Base-by-base conservation (phyloP, 30 jellyfish, hydroid and myxozoan genomes). In the Aurelia coerulea region DNA sequence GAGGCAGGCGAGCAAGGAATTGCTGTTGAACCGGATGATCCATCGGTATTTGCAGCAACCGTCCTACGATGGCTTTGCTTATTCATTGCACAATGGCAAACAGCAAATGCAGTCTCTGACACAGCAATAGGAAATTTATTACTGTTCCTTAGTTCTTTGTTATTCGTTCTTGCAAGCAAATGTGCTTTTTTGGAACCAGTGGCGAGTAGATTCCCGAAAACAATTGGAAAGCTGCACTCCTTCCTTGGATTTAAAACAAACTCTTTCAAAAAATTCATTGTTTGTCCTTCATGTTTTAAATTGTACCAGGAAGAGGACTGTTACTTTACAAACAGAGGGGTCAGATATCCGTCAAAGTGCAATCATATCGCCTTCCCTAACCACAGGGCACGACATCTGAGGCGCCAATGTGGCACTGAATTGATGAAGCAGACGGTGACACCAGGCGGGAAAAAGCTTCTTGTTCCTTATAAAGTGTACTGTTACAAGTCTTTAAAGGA, bases 381-480 rank as follows among this genome's bases (percentile, higher is more conserved):
- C 53, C 53, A 42, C 53, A 42, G 53, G 53, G 53, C 10, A 42
- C 2, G 53, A 42, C 53, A 42, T 5, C 53, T 42, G 10, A 42
- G 53, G 4, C 53, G 53, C 53, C 53, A 3, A 2, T 42, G 53
- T 42, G 53, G 53, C 8, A 42, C 53, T 2, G 53, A 42, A 42
- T 42, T 42, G 4, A 42, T 42, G 53, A 42, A 42, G 46, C 51
- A 68, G 50, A 39, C 18, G 2, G 52, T 31, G 42, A 31, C 85
- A 19, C 85, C 85, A 10, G 29, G 39, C 9, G 85, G 85, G 34
- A 33, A 34, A 41, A 51, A n/a, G 14, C 4, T 50, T 15, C 73
- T 35, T 15, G 72, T 50, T 41, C 85, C 85, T 15, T 74, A 5
- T 42, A 74, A 74, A 74, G 8, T 51, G 9, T 74, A 74, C 52